These are phyloP conservation scores for Pandemis heparana DNA, from an alignment of 2,888 invertebrate genomes.

Conservation along the genomic window DNA sequence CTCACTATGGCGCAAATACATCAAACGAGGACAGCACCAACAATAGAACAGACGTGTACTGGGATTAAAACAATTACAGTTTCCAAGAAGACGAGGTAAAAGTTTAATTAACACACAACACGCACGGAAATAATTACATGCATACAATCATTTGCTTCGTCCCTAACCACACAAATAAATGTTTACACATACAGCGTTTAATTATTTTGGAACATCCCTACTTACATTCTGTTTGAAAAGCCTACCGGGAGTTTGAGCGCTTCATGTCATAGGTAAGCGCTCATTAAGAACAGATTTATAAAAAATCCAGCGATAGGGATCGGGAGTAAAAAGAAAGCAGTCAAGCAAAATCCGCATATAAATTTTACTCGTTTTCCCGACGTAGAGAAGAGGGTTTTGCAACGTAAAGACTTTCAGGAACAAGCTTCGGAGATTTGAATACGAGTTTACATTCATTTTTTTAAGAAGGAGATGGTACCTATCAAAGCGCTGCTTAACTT, in stretches of 20 bases:
- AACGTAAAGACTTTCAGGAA: constrained; percentile 15
- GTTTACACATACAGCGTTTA: constrained; percentile 11
- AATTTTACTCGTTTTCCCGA: constrained; percentile 8
- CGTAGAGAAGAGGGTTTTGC: constrained; percentile 18
- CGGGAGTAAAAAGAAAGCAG: constrained; percentile 5
- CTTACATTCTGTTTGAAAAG: constrained; percentile 14
- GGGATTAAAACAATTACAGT: constrained; percentile 26
- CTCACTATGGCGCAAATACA: background rate
- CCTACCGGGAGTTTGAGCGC: background rate
- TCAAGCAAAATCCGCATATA: constrained; percentile 20
- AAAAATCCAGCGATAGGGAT: constrained; percentile 6
- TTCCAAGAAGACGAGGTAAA: constrained; percentile 12
- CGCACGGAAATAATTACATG: constrained; percentile 25
- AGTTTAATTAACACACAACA: constrained; percentile 21
- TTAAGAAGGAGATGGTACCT: background rate
- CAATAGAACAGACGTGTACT: background rate
- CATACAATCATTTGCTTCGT: constrained; percentile 18
- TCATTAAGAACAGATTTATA: constrained; percentile 25
- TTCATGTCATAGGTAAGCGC: background rate
- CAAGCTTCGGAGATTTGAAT: constrained; percentile 2
- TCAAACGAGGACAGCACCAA: background rate
- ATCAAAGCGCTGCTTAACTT: constrained; percentile 5
- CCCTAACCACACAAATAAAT: constrained; percentile 11
- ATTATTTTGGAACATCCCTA: constrained; percentile 9
- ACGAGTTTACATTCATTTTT: constrained; percentile 6